These are phyloP conservation scores for Chaetura pelagica DNA, from an alignment of 2,113 vertebrate species.

Conservation along the genomic window DNA sequence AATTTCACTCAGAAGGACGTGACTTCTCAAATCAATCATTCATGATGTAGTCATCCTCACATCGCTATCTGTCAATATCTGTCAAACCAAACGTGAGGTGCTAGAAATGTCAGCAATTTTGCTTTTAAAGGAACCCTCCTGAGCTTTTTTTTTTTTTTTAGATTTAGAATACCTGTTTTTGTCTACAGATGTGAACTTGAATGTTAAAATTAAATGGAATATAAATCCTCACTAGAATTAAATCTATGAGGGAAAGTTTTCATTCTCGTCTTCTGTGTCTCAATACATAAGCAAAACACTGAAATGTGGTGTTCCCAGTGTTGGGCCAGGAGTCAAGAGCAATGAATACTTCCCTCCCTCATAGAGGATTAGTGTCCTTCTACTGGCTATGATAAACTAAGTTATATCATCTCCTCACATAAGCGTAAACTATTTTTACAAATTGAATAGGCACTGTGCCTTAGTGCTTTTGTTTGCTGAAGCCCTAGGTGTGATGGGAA, in stretches of 20 bases:
- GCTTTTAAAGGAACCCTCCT: background rate
- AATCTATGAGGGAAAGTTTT: background rate
- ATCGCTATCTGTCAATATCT: background rate
- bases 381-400: background rate
- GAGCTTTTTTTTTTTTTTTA: background rate
- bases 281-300: background rate
- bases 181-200: background rate
- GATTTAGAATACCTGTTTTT: background rate
- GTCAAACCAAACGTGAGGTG: constrained; percentile 11
- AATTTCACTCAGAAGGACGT: background rate
- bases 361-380: background rate
- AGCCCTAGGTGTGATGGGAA: background rate
- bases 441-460: background rate
- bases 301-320: background rate
- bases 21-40: background rate
- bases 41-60: background rate
- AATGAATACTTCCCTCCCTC: background rate
- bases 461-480: background rate
- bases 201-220: background rate
- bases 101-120: background rate
- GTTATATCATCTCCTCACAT: background rate
- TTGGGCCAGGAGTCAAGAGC: background rate
- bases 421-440: background rate
- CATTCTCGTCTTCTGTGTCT: background rate
- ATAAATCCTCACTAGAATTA: background rate